Evolutionary conservation across 2,113 vertebrate species (phyloP), one percentile per base, ranked within the genome.

Genomic region (Columbina picui): DNA sequence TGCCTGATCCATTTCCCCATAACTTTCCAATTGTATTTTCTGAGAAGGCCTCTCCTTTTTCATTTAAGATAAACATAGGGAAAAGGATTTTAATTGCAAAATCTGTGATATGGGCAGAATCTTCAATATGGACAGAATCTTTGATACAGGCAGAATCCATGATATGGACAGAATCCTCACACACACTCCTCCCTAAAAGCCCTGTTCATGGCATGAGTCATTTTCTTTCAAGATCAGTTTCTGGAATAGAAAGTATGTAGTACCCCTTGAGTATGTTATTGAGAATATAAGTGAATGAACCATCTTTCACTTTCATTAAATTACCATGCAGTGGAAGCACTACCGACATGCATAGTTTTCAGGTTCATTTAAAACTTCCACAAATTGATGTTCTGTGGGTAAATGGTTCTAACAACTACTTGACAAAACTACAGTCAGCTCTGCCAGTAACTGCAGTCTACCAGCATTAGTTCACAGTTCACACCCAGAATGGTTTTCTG

Each of bases 171-270:
- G 61, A 64, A 41, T 19, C 38, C 4, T 1, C 55, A 15, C 1
- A 0, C 12, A 50, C 5, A 2, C 2, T 61, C 9, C 17, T 43
- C 13, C 32, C 15, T 61, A 63, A 47, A 67, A 47, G 1, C 0
- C 0, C 25, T 65, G 25, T 55, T 74, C 68, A 64, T 60, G n/a
- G 14, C 19, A 27, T 26, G 41, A 71, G 13, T n/a, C 0, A 7
- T 67, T 68, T 79, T 71, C 34, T 73, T 79, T 89, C 32, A 50
- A 15, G 5, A 43, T 69, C 16, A 36, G 2, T 23, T 83, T 90
- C 78, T 86, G 23, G 22, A 45, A 30, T 30, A 77, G 32, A 84
- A 94, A 57, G 6, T 2, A 34, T 9, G 5, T 10, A 39, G 16
- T 11, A 63, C 2, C 1, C 5, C 1, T 73, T 65, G 14, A 65